Percentiles rank a stretch among this genome's conserved stretches.
phyloP scores from a whole-genome alignment of 2,888 invertebrate genomes.

The Germaria angustata region DNA sequence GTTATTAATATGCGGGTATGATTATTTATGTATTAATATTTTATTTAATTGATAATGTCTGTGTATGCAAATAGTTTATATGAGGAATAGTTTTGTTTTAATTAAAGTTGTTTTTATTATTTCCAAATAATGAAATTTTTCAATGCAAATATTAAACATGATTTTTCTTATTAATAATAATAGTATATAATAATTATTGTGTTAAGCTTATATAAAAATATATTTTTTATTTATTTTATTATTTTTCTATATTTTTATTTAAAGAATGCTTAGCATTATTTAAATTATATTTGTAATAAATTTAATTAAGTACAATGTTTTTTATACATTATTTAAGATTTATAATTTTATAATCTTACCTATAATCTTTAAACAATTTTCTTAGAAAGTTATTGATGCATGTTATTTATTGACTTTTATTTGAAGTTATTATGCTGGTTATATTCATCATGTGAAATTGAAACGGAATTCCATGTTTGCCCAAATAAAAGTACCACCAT shows the following conservation, averaged over 20 bases:
- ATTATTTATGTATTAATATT: constrained; percentile 1
- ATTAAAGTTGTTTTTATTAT: constrained; percentile 9
- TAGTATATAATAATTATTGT: constrained; percentile 18
- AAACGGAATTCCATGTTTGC: constrained; percentile 48
- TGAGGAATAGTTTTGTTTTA: constrained; percentile 57
- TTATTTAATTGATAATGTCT: constrained; percentile 39
- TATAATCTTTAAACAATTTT: constrained; percentile 11
- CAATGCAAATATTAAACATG: constrained; percentile 51
- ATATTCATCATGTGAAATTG: neutral
- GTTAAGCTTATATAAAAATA: constrained; percentile 61
- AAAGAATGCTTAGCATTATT: constrained; percentile 49
- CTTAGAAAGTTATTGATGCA: constrained; percentile 32
- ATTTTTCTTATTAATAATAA: neutral
- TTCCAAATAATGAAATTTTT: constrained; percentile 39
- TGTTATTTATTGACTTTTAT: constrained; percentile 11
- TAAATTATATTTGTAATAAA: neutral
- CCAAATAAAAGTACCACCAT: neutral
- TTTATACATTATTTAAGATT: constrained; percentile 14
- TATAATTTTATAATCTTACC: neutral
- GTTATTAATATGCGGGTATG: neutral
- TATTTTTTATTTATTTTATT: constrained; percentile 6
- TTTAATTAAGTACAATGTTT: constrained; percentile 44
- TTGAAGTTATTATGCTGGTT: neutral
- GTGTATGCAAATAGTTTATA: constrained; percentile 37
- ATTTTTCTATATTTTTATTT: neutral